These are phyloP conservation scores for Sycophila texana DNA, from an alignment of 2,888 invertebrate species.

Conservation along the genomic window DNA sequence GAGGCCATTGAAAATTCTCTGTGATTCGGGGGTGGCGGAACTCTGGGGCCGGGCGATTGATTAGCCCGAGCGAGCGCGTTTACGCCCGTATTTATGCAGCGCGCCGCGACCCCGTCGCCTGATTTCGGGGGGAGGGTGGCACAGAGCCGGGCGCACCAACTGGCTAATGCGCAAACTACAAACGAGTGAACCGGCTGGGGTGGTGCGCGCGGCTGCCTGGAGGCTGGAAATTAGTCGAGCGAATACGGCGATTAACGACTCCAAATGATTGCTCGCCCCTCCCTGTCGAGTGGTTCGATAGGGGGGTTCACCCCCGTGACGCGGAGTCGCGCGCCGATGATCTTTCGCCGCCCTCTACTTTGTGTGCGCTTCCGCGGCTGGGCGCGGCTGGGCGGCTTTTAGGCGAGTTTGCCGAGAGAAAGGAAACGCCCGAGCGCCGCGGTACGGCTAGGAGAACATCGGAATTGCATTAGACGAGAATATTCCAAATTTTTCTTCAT, in stretches of 20 bases:
- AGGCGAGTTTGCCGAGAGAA: not conserved
- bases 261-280: conserved; percentile 40
- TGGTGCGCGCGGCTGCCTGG: conserved; percentile 5
- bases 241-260: conserved; percentile 60
- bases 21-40: conserved; percentile 60
- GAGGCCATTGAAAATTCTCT: conserved; percentile 67
- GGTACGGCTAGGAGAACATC: not conserved
- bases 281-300: conserved; percentile 2
- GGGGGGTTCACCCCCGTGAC: not conserved
- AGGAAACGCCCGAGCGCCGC: no score
- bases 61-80: conserved; percentile 57
- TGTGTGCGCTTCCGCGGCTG: not conserved
- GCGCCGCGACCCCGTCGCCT: conserved; percentile 62
- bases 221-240: conserved; percentile 60
- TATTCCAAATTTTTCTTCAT: no score
- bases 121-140: conserved; percentile 58
- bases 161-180: conserved; percentile 57
- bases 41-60: conserved; percentile 63
- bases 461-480: not conserved
- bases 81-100: conserved; percentile 68
- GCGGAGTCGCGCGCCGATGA: conserved; percentile 25
- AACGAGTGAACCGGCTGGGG: conserved; percentile 35
- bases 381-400: no score
- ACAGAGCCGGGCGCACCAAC: conserved; percentile 23
- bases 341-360: conserved; percentile 26